Evolutionary conservation across 37 sponge, comb jelly and placozoan species (phyloP).

Genomic region (Agelas oroides): DNA sequence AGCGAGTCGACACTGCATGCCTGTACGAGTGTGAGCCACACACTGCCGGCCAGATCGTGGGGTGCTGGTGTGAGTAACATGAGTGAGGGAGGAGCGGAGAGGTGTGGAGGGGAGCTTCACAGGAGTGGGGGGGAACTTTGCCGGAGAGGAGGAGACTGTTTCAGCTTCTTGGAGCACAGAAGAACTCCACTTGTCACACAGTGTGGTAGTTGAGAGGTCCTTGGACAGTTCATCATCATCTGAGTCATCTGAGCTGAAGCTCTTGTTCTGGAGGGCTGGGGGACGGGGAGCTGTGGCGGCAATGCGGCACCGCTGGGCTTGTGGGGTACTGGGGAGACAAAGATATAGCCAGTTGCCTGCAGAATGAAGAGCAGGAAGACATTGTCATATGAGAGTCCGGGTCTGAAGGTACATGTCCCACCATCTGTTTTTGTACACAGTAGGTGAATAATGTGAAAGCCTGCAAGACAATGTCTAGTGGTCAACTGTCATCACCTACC

Average conservation of each 20-base stretch:
- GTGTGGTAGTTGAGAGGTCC: too few species aligned
- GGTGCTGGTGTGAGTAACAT: not conserved
- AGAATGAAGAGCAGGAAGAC: too few species aligned
- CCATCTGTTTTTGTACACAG: not conserved
- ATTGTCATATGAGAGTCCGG: not conserved
- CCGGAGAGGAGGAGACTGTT: slow-evolving; percentile 14
- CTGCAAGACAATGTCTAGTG: not conserved
- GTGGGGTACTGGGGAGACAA: not conserved
- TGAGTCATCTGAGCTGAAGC: too few species aligned
- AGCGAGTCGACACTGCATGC: slow-evolving; percentile 20
- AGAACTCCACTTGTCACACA: not conserved
- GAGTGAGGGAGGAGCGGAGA: not conserved
- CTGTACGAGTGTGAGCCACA: slow-evolving; percentile 16
- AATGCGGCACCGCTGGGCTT: too few species aligned
- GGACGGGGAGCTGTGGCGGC: too few species aligned
- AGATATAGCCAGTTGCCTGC: slow-evolving; percentile 26
- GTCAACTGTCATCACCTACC: slow-evolving; percentile 8
- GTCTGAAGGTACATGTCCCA: not conserved
- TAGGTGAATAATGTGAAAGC: not conserved
- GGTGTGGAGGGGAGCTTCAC: too few species aligned
- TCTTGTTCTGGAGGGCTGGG: too few species aligned
- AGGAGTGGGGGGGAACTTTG: not conserved
- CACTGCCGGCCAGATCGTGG: slow-evolving; percentile 6
- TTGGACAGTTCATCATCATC: too few species aligned
- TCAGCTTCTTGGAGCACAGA: not conserved